Conservation (phyloP, 2,797 vertebrate genomes). For the Podargus strigoides region DNA sequence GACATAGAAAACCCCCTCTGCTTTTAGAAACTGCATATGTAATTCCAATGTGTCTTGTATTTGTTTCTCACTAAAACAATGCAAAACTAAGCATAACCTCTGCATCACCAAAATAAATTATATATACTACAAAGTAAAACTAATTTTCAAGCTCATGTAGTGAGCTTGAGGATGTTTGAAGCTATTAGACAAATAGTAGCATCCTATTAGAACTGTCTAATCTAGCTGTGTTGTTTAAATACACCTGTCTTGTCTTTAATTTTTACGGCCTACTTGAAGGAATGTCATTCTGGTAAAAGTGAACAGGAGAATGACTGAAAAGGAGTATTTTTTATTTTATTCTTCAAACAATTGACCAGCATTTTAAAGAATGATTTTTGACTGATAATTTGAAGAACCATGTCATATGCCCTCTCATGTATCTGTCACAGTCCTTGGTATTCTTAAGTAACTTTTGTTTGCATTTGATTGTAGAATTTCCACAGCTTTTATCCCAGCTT, state of each 20-base stretch:
- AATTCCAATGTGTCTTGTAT: neutral
- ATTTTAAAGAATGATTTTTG: neutral
- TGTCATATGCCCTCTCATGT: neutral
- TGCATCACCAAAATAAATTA: neutral
- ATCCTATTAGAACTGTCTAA: neutral
- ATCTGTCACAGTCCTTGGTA: neutral
- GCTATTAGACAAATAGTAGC: neutral
- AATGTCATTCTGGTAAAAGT: neutral
- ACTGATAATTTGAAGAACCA: neutral
- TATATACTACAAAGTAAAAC: neutral
- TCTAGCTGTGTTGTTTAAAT: neutral
- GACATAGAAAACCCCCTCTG: neutral
- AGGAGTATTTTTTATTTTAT: neutral
- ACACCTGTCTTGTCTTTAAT: neutral
- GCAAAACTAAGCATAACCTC: neutral
- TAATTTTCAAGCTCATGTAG: neutral
- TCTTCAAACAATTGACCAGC: neutral
- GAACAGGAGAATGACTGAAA: neutral
- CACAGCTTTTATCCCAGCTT: neutral
- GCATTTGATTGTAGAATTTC: neutral
- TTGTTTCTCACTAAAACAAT: neutral
- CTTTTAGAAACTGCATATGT: neutral
- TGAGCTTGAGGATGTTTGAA: neutral
- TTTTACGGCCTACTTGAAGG: neutral
- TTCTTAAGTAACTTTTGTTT: neutral